phyloP scores from a whole-genome alignment of 1,140 invertebrate species.

The Akabosia matsudoensis region DNA sequence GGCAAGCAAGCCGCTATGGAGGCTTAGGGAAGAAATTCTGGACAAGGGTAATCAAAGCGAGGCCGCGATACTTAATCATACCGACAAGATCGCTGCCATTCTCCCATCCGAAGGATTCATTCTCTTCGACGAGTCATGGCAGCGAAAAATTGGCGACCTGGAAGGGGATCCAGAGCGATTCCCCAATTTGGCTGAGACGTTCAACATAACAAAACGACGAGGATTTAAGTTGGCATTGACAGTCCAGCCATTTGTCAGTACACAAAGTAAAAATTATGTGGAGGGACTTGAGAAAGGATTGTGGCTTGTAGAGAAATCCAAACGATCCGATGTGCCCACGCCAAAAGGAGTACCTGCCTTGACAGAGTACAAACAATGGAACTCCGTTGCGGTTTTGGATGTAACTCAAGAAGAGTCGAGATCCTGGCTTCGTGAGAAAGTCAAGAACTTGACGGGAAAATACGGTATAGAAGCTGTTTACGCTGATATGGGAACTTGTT shows the following conservation, averaged over 20 bases:
- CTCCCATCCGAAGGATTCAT: constrained; percentile 70
- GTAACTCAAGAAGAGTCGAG: constrained; percentile 74
- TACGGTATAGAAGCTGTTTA: constrained; percentile 86
- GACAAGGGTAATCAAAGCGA: constrained; percentile 64
- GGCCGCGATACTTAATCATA: constrained; percentile 71
- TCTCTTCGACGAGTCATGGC: constrained; percentile 79
- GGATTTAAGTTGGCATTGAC: constrained; percentile 81
- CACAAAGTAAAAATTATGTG: constrained; percentile 74
- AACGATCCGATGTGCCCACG: background rate
- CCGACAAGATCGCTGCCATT: constrained; percentile 71
- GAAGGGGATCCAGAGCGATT: constrained; percentile 68
- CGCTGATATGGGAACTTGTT: constrained; percentile 81
- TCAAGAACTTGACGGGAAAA: constrained; percentile 65
- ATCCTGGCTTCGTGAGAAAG: constrained; percentile 73
- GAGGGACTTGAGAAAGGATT: constrained; percentile 63
- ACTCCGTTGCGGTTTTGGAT: constrained; percentile 76
- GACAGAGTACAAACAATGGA: constrained; percentile 69
- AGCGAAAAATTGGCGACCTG: constrained; percentile 73
- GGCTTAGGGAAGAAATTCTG: constrained; percentile 62
- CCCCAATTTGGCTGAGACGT: constrained; percentile 69
- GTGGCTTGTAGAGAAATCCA: constrained; percentile 46
- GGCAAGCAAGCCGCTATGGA: constrained; percentile 77
- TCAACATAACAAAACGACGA: constrained; percentile 74
- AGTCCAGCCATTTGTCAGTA: constrained; percentile 80
- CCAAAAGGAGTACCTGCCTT: constrained; percentile 58